Evolutionary conservation across 2,888 invertebrate species (phyloP), one percentile per base, ranked within the genome.

Genomic region (Synergus gifuensis): DNA sequence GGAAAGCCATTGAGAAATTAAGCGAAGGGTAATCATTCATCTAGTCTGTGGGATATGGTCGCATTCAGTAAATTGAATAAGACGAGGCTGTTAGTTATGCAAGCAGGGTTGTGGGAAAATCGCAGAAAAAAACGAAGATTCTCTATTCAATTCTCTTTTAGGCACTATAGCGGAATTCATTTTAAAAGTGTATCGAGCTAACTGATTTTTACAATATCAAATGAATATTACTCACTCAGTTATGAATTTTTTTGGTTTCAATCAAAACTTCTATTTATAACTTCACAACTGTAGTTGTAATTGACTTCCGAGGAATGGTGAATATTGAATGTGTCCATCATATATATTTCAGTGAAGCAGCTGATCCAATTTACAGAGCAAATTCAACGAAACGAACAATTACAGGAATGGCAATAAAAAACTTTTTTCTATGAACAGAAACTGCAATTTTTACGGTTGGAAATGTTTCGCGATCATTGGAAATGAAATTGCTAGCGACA

Each of bases 401-500:
- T 73, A 54, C 54, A 73, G 49, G 11, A 36, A 73, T 16, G 54
- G 49, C 28, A 73, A 54, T 54, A 73, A 73, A 73, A 73, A 73
- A 18, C 36, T 49, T 73, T 36, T 54, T 67, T 67, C 28, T 73
- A 14, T 28, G 16, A 49, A 73, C 69, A 73, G 46, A 73, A 73
- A 54, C 49, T 54, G 69, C 69, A 54, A 73, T 73, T 73, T 54
- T 73, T 73, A 73, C 49, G 54, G 54, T 73, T 73, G 36, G 4
- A 73, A 73, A 73, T 73, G 36, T 49, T 73, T 54, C 4, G 36
- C 69, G 69, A 73, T 73, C 69, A 73, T 36, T 54, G 69, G 69
- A 73, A 73, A 73, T 28, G 80, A 78, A 83, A 82, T 82, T 82
- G 79, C 79, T 76, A 80, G 80, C 79, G 82, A 78, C 81, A 78